A percentile compares a stretch with the other conserved stretches of the same genome.
phyloP scores from a whole-genome alignment of 2,888 invertebrate genomes.

The Limnephilus lunatus region DNA sequence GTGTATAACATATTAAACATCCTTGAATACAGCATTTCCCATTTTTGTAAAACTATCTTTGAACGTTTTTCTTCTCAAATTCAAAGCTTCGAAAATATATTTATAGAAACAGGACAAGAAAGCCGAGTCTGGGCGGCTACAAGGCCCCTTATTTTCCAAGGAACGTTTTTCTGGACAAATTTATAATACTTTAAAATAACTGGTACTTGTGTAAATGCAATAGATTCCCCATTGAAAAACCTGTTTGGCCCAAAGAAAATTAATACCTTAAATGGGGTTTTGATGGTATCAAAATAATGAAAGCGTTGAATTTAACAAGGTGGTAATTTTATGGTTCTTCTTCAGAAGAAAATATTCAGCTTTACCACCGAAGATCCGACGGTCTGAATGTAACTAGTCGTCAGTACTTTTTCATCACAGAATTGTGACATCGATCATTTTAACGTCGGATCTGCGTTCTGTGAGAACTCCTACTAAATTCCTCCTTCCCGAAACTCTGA shows the following conservation, averaged over 20 bases:
- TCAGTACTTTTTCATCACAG: background rate
- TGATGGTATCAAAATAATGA: background rate
- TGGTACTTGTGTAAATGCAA: background rate
- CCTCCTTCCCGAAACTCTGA: background rate
- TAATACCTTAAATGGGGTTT: background rate
- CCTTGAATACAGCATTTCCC: constrained; percentile 9
- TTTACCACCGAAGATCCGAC: background rate
- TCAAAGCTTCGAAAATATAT: background rate
- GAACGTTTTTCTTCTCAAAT: background rate
- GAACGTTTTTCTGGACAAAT: background rate
- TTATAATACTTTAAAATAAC: background rate
- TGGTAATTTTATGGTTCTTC: background rate
- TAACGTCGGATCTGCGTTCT: background rate
- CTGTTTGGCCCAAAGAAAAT: too few relatives aligned
- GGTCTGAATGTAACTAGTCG: background rate
- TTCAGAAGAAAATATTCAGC: background rate
- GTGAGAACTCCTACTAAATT: background rate
- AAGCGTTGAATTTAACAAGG: background rate
- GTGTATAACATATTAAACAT: background rate
- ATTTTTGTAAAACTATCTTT: background rate
- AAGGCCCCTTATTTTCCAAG: background rate
- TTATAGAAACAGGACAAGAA: background rate
- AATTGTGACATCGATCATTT: constrained; percentile 2
- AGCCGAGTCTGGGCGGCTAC: background rate
- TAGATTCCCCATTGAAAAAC: too few relatives aligned